These are phyloP conservation scores for Nomada flava DNA, from an alignment of 2,888 invertebrate species.

Conservation along the genomic window DNA sequence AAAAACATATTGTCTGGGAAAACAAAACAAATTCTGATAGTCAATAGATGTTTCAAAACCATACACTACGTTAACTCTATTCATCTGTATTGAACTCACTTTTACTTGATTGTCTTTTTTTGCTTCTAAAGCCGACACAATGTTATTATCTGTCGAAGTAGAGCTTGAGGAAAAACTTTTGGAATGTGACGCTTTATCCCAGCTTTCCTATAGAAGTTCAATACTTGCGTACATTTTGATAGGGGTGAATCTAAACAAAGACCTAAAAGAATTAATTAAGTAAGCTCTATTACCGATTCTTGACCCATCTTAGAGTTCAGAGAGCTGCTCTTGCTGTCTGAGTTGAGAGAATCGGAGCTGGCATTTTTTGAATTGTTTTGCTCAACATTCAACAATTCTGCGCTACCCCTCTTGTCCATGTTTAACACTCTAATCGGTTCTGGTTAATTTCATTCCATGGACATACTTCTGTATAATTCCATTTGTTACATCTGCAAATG, in stretches of 20 bases:
- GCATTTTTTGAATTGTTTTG: constrained; percentile 90
- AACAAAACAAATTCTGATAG: constrained; percentile 25
- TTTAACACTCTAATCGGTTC: constrained; percentile 37
- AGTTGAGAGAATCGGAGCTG: constrained; percentile 92
- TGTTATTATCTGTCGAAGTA: constrained; percentile 87
- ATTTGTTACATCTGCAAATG: constrained; percentile 22
- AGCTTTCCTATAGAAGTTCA: constrained; percentile 84
- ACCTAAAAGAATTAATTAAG: not conserved
- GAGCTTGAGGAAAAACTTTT: constrained; percentile 88
- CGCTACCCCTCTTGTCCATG: constrained; percentile 89
- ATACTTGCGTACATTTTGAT: constrained; percentile 46
- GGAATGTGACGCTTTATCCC: constrained; percentile 87
- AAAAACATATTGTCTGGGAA: constrained; percentile 32
- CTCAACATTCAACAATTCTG: constrained; percentile 88
- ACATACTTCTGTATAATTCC: constrained; percentile 45
- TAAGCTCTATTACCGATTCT: constrained; percentile 87
- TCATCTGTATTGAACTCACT: constrained; percentile 80
- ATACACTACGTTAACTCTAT: constrained; percentile 59
- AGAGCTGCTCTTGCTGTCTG: constrained; percentile 94
- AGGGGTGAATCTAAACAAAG: constrained; percentile 17
- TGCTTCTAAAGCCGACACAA: constrained; percentile 86
- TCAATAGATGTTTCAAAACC: constrained; percentile 6
- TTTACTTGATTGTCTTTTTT: constrained; percentile 84
- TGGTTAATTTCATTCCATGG: constrained; percentile 50
- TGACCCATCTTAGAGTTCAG: constrained; percentile 93